A percentile compares a stretch with the other conserved stretches of the same genome.
Conservation (phyloP, 2,888 invertebrate genomes). For the Poecilobothrus nobilitatus region DNA sequence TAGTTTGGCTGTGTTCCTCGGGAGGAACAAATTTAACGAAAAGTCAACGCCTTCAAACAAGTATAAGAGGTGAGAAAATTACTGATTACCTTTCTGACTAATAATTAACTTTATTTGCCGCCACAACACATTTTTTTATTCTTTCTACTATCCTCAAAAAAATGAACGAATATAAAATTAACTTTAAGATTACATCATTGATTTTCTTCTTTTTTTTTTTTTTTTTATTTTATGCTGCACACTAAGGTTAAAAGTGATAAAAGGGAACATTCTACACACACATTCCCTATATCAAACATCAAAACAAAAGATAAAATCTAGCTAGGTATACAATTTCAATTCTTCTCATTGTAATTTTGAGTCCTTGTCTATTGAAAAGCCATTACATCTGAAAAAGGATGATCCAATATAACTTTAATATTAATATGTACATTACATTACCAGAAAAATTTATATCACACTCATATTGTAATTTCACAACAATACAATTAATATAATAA, state of each 20-base stretch:
- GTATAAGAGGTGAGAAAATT: slow-evolving; percentile 16
- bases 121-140: neutral
- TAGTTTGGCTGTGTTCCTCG: neutral
- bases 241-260: neutral
- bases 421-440: neutral
- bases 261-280: neutral
- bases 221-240: no score
- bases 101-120: slow-evolving; percentile 11
- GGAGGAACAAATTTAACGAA: slow-evolving; percentile 8
- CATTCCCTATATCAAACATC: neutral
- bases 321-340: neutral
- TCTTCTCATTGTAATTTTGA: neutral
- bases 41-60: slow-evolving; percentile 18
- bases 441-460: neutral
- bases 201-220: neutral
- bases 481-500: neutral
- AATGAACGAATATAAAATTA: neutral
- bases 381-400: neutral
- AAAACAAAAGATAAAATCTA: neutral
- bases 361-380: neutral
- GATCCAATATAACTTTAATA: neutral
- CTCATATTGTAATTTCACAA: neutral
- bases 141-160: neutral
- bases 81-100: slow-evolving; percentile 17
- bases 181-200: neutral